Conservation (phyloP, 2,113 vertebrate genomes). For the Antechinus stuartii region DNA sequence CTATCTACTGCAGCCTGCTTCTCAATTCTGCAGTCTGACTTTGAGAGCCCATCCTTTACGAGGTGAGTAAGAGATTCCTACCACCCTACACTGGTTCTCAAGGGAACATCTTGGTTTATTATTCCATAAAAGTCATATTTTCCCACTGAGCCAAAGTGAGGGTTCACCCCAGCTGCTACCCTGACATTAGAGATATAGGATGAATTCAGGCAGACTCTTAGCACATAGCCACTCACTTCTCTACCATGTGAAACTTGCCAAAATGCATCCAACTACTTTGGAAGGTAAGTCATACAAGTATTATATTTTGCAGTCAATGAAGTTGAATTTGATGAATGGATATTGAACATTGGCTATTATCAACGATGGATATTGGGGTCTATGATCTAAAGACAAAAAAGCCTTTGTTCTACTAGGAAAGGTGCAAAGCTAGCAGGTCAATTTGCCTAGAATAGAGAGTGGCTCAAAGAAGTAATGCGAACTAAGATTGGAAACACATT, state of each 20-base stretch:
- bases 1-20: neutral
- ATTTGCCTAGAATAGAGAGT: neutral
- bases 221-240: neutral
- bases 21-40: neutral
- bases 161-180: neutral
- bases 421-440: neutral
- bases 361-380: neutral
- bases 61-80: neutral
- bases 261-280: neutral
- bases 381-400: neutral
- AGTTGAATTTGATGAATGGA: neutral
- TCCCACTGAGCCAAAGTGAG: neutral
- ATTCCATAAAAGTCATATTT: neutral
- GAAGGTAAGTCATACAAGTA: neutral
- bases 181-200: neutral
- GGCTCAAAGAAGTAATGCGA: neutral
- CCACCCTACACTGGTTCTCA: neutral
- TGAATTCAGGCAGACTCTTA: neutral
- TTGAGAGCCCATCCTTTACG: neutral
- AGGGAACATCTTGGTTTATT: neutral
- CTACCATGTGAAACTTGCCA: neutral
- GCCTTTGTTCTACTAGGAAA: neutral
- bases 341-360: neutral
- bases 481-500: neutral
- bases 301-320: neutral